Evolutionary conservation across 2,888 invertebrate species (phyloP).

Genomic region (Tupiocoris notatus): DNA sequence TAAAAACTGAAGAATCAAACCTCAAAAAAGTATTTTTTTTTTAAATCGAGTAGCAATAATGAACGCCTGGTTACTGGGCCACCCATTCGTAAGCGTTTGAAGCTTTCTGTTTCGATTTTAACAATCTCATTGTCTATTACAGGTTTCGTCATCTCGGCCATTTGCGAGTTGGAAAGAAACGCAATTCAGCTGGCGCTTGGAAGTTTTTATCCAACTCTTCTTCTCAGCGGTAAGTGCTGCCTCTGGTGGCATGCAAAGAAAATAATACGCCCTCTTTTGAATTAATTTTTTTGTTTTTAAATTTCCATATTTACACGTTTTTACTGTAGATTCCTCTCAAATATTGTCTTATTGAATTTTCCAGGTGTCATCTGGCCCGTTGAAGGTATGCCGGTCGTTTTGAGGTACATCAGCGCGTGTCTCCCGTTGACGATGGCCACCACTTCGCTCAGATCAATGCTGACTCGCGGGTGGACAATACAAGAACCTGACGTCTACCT

Average conservation of each 20-base stretch:
- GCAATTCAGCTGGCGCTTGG: constrained; percentile 91
- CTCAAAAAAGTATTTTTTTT: too few relatives aligned
- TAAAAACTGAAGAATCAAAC: too few relatives aligned
- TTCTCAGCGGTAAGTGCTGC: constrained; percentile 68
- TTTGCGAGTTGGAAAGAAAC: constrained; percentile 87
- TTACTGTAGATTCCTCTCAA: background rate
- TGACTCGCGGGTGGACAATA: constrained; percentile 85
- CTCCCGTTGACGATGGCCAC: constrained; percentile 90
- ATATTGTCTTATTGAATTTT: constrained; percentile 23
- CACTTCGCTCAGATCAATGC: constrained; percentile 80
- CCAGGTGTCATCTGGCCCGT: constrained; percentile 93
- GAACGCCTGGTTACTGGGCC: too few relatives aligned
- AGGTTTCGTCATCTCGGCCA: constrained; percentile 85
- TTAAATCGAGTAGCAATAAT: too few relatives aligned
- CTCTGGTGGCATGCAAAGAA: background rate
- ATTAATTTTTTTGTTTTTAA: too few relatives aligned
- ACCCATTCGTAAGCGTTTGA: too few relatives aligned
- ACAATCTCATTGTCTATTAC: too few relatives aligned
- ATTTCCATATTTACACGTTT: too few relatives aligned
- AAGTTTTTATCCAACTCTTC: constrained; percentile 89
- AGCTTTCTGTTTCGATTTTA: too few relatives aligned
- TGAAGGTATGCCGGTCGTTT: constrained; percentile 86
- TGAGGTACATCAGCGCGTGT: constrained; percentile 78
- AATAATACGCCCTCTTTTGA: too few relatives aligned
- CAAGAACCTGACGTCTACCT: constrained; percentile 78